phyloP scores from a whole-genome alignment of 2,888 invertebrate species.

The Cerastoderma edule region DNA sequence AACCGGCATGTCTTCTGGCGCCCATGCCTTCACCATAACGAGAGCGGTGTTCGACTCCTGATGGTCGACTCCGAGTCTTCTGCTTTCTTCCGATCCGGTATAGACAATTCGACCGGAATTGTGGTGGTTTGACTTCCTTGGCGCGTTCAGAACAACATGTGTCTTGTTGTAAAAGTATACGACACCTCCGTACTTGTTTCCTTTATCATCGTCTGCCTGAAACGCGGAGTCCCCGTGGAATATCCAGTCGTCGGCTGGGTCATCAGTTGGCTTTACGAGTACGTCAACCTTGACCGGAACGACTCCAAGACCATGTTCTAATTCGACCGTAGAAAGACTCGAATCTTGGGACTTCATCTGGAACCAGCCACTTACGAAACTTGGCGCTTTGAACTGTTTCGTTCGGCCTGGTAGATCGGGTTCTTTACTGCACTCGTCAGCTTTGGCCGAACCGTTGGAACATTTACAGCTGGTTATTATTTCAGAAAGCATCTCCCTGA shows the following conservation, averaged over 20 bases:
- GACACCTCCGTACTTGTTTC: constrained; percentile 32
- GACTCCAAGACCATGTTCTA: constrained; percentile 34
- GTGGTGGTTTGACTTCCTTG: constrained; percentile 28
- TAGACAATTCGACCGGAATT: constrained; percentile 28
- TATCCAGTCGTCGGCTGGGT: constrained; percentile 40
- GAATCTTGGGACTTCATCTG: constrained; percentile 37
- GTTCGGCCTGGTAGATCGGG: no score
- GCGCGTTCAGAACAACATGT: constrained; percentile 39
- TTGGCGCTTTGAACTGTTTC: constrained; percentile 30
- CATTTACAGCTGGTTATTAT: no score
- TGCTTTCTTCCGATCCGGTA: constrained; percentile 16
- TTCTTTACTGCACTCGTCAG: no score
- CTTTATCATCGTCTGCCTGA: constrained; percentile 42
- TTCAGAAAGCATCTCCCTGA: no score
- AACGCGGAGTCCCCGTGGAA: constrained; percentile 40
- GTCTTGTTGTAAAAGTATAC: constrained; percentile 47
- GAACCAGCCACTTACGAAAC: constrained; percentile 45
- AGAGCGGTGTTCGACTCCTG: constrained; percentile 20
- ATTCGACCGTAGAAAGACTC: neutral
- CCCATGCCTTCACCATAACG: constrained; percentile 39
- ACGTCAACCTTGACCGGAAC: constrained; percentile 51
- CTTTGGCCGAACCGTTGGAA: no score
- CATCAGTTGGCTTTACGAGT: constrained; percentile 33
- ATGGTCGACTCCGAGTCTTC: constrained; percentile 31
- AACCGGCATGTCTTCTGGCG: constrained; percentile 19